phyloP scores from a whole-genome alignment of 2,797 vertebrate species.

The Sebastes hubbsi region DNA sequence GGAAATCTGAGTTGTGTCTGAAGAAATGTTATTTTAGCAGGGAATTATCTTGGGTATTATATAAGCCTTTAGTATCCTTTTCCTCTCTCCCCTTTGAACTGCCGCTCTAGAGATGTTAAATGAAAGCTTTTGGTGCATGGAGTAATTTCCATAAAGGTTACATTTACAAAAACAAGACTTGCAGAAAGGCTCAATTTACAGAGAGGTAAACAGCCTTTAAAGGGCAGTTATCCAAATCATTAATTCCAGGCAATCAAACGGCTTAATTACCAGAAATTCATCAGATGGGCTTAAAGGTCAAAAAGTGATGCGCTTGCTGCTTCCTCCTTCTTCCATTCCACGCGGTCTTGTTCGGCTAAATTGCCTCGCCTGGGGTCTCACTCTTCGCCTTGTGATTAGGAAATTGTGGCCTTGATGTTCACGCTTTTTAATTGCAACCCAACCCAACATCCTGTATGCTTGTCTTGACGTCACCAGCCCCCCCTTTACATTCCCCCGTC shows the following conservation, averaged over 20 bases:
- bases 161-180: constrained; percentile 88
- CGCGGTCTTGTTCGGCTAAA: constrained; percentile 84
- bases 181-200: constrained; percentile 88
- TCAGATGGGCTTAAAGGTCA: constrained; percentile 91
- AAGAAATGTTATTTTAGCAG: constrained; percentile 55
- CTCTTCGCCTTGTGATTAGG: constrained; percentile 82
- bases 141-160: constrained; percentile 89
- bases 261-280: constrained; percentile 91
- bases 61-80: constrained; percentile 63
- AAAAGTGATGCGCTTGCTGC: constrained; percentile 84
- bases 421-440: constrained; percentile 83
- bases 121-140: constrained; percentile 85
- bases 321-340: constrained; percentile 78
- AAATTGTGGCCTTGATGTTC: constrained; percentile 84
- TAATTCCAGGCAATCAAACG: constrained; percentile 89
- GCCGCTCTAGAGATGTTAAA: constrained; percentile 70
- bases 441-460: constrained; percentile 70
- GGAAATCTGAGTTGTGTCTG: constrained; percentile 41
- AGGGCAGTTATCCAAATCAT: constrained; percentile 91
- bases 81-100: constrained; percentile 73
- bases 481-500: constrained; percentile 20
- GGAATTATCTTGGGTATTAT: constrained; percentile 63
- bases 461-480: constrained; percentile 45
- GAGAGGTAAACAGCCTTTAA: constrained; percentile 90
- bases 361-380: constrained; percentile 86